These are phyloP conservation scores for Chionodraco myersi DNA, from an alignment of 2,113 vertebrate genomes.

Conservation along the genomic window DNA sequence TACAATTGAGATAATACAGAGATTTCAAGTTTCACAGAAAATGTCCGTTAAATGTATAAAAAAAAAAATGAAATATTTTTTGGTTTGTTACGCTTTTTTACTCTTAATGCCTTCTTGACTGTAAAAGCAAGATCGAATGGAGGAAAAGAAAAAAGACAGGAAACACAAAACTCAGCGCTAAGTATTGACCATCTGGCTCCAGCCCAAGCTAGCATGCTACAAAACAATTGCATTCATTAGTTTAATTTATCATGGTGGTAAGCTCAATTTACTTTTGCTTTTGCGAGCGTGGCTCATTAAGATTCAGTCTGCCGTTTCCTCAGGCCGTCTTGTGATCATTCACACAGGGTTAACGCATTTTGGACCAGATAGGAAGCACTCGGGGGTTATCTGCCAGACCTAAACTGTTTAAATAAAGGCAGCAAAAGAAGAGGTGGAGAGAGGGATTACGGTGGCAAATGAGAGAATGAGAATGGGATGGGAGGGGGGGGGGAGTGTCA, in stretches of 20 bases:
- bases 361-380: constrained; percentile 79
- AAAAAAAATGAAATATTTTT: background rate
- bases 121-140: constrained; percentile 22
- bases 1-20: constrained; percentile 6
- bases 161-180: constrained; percentile 71
- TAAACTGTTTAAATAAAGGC: constrained; percentile 79
- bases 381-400: constrained; percentile 78
- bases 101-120: background rate
- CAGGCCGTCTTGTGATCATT: constrained; percentile 80
- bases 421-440: constrained; percentile 67
- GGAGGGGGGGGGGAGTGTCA: constrained; percentile 31
- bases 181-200: constrained; percentile 84
- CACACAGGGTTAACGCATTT: constrained; percentile 75
- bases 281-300: constrained; percentile 81
- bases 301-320: constrained; percentile 81
- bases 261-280: constrained; percentile 86
- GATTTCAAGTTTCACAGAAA: background rate
- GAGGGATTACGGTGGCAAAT: constrained; percentile 76
- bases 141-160: constrained; percentile 31
- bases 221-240: constrained; percentile 86
- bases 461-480: constrained; percentile 68
- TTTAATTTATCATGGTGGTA: constrained; percentile 86
- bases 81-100: background rate
- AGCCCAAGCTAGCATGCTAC: constrained; percentile 81
- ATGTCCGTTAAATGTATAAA: constrained; percentile 8